A percentile compares a stretch with the other conserved stretches of the same genome.
These are phyloP conservation scores for Drosophila insularis DNA, from an alignment of 1,140 invertebrate species.

Conservation along the genomic window DNA sequence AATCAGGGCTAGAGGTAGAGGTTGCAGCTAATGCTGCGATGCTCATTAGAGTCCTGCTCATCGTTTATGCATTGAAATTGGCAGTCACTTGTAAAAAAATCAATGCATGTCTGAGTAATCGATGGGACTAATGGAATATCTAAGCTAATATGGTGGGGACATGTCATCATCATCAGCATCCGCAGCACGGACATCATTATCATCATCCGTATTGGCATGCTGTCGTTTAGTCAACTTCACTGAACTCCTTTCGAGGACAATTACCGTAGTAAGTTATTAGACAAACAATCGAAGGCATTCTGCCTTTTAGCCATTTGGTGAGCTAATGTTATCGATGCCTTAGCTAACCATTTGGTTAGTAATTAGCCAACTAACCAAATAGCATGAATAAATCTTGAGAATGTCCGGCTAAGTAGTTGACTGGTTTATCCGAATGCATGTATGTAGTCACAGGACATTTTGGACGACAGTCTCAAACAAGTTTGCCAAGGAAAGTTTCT, in stretches of 20 bases:
- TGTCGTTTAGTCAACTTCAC: not conserved
- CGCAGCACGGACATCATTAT: not conserved
- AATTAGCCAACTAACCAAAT: slow-evolving; percentile 72
- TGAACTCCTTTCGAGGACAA: slow-evolving; percentile 59
- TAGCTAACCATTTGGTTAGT: slow-evolving; percentile 60
- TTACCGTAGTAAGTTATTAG: slow-evolving; percentile 58
- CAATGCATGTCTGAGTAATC: slow-evolving; percentile 81
- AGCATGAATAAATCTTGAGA: slow-evolving; percentile 69
- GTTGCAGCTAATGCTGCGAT: slow-evolving; percentile 4
- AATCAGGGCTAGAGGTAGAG: not conserved
- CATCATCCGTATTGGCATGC: not conserved
- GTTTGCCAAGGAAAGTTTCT: slow-evolving; percentile 62
- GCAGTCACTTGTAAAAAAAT: slow-evolving; percentile 79
- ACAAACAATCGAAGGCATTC: slow-evolving; percentile 63
- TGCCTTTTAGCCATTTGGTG: slow-evolving; percentile 67
- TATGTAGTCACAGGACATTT: slow-evolving; percentile 46
- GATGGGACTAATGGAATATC: slow-evolving; percentile 77
- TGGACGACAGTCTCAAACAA: slow-evolving; percentile 43
- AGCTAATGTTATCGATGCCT: slow-evolving; percentile 64
- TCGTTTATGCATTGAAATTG: slow-evolving; percentile 79
- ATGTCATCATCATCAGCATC: not conserved
- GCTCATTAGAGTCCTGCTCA: slow-evolving; percentile 70
- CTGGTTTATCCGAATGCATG: slow-evolving; percentile 18
- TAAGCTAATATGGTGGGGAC: slow-evolving; percentile 66
- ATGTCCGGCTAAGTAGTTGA: slow-evolving; percentile 55